Conservation (phyloP, 2,113 vertebrate species). For the Gobiocypris rarus region DNA sequence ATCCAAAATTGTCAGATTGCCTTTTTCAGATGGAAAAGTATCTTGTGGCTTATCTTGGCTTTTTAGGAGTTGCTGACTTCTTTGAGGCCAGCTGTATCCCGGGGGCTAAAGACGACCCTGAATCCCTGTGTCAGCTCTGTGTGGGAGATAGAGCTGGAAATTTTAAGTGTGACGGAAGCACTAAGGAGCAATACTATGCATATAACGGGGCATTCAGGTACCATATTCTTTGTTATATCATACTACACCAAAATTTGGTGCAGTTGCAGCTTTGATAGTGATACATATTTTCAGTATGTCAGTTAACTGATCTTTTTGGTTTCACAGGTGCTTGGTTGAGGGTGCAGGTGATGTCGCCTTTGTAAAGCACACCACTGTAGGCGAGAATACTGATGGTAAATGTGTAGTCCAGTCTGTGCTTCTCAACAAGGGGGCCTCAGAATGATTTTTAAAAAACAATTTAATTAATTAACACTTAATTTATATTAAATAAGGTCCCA, state of each 20-base stretch:
- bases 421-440: not conserved
- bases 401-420: not conserved
- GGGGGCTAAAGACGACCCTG: conserved; percentile 74
- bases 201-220: conserved; percentile 94
- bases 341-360: conserved; percentile 84
- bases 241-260: not conserved
- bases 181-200: conserved; percentile 83
- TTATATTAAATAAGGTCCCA: no score
- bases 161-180: conserved; percentile 74
- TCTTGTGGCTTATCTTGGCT: not conserved
- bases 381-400: conserved; percentile 84
- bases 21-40: conserved; percentile 1
- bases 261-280: not conserved
- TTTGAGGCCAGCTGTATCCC: conserved; percentile 91
- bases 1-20: not conserved
- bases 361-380: conserved; percentile 85
- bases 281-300: not conserved
- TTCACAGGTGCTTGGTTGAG: conserved; percentile 82
- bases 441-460: not conserved
- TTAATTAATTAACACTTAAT: no score
- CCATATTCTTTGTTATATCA: conserved; percentile 2
- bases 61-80: conserved; percentile 85
- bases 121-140: conserved; percentile 86
- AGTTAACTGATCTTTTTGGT: not conserved
- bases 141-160: conserved; percentile 71